Evolutionary conservation across 1,140 invertebrate genomes (phyloP).

Genomic region (Halictus rubicundus): DNA sequence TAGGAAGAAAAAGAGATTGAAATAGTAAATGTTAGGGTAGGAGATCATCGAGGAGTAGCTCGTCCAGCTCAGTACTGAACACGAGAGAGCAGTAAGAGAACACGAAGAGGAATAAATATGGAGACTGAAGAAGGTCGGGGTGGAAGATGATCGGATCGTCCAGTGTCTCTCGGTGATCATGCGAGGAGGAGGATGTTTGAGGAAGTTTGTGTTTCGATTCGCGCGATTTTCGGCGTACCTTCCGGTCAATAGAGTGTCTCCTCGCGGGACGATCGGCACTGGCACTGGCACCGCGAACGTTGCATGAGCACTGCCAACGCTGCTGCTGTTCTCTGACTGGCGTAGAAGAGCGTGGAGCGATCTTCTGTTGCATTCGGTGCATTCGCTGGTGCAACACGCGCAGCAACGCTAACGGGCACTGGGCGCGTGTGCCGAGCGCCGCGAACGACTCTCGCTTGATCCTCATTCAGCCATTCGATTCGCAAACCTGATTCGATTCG

Average conservation of each 20-base stretch:
- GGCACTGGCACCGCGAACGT: constrained; percentile 25
- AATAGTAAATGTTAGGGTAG: too few relatives aligned
- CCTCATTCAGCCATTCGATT: constrained; percentile 34
- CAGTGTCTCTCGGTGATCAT: too few relatives aligned
- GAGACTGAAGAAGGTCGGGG: too few relatives aligned
- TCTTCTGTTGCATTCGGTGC: constrained; percentile 14
- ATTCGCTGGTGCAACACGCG: constrained; percentile 13
- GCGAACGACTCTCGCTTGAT: too few relatives aligned
- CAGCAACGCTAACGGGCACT: constrained; percentile 7
- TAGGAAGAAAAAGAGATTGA: too few relatives aligned
- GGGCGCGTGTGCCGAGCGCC: background rate
- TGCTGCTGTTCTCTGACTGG: background rate
- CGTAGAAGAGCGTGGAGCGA: background rate
- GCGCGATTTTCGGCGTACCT: constrained; percentile 12
- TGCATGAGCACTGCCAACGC: constrained; percentile 34
- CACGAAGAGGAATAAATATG: too few relatives aligned
- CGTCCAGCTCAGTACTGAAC: too few relatives aligned
- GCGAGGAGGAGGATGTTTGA: too few relatives aligned
- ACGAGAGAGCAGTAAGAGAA: too few relatives aligned
- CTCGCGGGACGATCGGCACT: constrained; percentile 24
- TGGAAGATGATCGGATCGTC: too few relatives aligned
- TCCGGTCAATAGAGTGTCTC: constrained; percentile 15
- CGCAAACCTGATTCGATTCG: constrained; percentile 44
- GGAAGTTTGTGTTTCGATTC: too few relatives aligned
- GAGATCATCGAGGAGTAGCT: too few relatives aligned